Evolutionary conservation across 2,888 invertebrate genomes (phyloP), one percentile per base, ranked within the genome.

Genomic region (Callyntrura guangdongensis): DNA sequence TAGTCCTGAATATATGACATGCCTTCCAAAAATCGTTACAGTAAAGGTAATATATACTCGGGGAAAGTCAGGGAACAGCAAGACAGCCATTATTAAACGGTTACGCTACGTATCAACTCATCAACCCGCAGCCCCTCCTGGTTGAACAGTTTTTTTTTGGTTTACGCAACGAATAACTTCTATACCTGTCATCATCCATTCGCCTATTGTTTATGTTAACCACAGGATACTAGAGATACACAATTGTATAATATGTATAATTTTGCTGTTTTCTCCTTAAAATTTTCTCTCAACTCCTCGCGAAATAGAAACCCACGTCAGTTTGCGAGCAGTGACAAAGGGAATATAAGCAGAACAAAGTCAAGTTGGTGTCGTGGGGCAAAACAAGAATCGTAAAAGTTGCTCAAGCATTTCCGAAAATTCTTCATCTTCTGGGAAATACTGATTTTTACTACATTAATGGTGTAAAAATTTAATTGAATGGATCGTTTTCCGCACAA

Each of bases 401-500:
- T 4, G 5, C 27, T 1, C 6, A 5, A 72, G 11, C 0, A 47
- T n/a, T 47, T 36, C 6, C 2, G 9, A 20, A 17, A 47, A 72
- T 47, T 84, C 67, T 67, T 27, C 1, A 27, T 9, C n/a, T 56
- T 84, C 27, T 5, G 12, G 17, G 56, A 36, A 83, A 47, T n/a
- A n/a, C n/a, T n/a, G n/a, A n/a, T n/a, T n/a, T n/a, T 45, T 22
- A 22, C 36, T 1, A 77, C 14, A 72, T 77, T 9, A 86, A 17
- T 84, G 61, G 45, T 36, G 25, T 74, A 64, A 86, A 61, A 17
- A 9, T 45, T 36, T 53, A 86, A 4, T 0, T 25, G 74, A 45
- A 94, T 94, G 94, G 93, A 94, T 64, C 91, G 91, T 20, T 94
- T 94, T 86, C 94, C 94, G 0, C 93, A 93, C 53, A 92, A 91